Evolutionary conservation across 2,888 invertebrate species (phyloP), one percentile per base, ranked within the genome.

Genomic region (Rhagophthalmus giganteus): DNA sequence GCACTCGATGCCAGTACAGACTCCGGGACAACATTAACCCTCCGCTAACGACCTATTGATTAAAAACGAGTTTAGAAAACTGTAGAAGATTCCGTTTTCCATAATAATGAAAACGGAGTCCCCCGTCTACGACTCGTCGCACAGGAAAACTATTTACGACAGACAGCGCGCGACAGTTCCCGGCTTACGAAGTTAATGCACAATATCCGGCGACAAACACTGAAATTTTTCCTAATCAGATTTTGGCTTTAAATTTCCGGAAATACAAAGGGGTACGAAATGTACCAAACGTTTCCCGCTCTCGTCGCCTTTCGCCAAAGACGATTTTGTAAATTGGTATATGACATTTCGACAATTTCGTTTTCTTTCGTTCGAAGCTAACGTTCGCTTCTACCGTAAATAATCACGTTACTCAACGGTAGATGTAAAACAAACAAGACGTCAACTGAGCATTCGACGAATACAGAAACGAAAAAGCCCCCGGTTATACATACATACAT

Each of bases 201-300:
- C 64, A 72, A 72, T 72, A 72, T 73, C 73, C 73, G 70, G 67
- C 67, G 72, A 69, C 72, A 73, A 73, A 73, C 73, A 71, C 63
- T 68, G 64, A 67, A 68, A 66, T 71, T 72, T 69, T 70, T 69
- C 65, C 63, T 70, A 71, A 73, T 70, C 61, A 62, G 50, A 63
- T 69, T 69, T 65, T 54, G 61, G 63, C 61, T 61, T 60, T 56
- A 55, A 66, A 68, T 66, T 70, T 70, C 65, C 69, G 44, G 47
- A 20, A 33, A 28, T 31, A 25, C 33, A 27, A 34, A 41, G 20
- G 30, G 41, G n/a, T n/a, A n/a, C n/a, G n/a, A n/a, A n/a, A n/a
- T n/a, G n/a, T n/a, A n/a, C n/a, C 38, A 33, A 24, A 41, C 52
- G 39, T 50, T 52, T 41, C 46, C 52, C 26, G n/a, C n/a, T 46